Conservation (phyloP, 53 echinoderm and acorn worm species). For the Apostichopus leukothele region DNA sequence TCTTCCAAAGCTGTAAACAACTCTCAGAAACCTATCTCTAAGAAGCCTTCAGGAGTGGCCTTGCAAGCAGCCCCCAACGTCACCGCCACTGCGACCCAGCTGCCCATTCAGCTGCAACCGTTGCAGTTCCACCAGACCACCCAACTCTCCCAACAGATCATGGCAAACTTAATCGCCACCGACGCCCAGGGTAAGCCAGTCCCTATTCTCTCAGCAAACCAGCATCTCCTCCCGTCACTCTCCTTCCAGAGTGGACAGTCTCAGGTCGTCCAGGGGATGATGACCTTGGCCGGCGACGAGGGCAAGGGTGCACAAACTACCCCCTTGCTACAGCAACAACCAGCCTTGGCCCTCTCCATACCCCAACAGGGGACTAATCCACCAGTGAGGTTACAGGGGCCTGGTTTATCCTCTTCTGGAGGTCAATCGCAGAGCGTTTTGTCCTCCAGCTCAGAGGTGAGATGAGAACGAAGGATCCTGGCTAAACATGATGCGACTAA, state of each 20-base stretch:
- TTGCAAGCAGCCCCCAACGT: constrained; percentile 45
- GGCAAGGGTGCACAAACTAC: constrained; percentile 57
- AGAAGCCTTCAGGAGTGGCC: constrained; percentile 49
- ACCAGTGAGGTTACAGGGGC: constrained; percentile 80
- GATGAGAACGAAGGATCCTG: background rate
- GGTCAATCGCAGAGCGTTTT: constrained; percentile 19
- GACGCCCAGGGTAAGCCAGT: constrained; percentile 80
- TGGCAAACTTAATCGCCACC: constrained; percentile 81
- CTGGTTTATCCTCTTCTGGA: constrained; percentile 22
- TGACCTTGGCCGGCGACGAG: constrained; percentile 65
- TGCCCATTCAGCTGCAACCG: constrained; percentile 63
- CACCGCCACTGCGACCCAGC: constrained; percentile 52
- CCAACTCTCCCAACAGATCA: constrained; percentile 71
- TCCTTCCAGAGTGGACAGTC: constrained; percentile 71
- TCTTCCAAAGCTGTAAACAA: constrained; percentile 38
- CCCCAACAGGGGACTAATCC: constrained; percentile 67
- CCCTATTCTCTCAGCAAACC: constrained; percentile 70
- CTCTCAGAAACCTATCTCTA: constrained; percentile 40
- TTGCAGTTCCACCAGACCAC: constrained; percentile 49
- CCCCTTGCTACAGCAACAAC: constrained; percentile 73
- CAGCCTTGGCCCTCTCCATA: constrained; percentile 66
- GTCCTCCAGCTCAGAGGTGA: constrained; percentile 34
- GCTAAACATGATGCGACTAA: background rate
- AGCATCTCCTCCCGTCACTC: constrained; percentile 71
- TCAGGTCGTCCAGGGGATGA: constrained; percentile 62